A percentile compares a stretch with the other conserved stretches of the same genome.
Conservation (phyloP, 2,113 vertebrate species). For the Orientallactaga bullata region DNA sequence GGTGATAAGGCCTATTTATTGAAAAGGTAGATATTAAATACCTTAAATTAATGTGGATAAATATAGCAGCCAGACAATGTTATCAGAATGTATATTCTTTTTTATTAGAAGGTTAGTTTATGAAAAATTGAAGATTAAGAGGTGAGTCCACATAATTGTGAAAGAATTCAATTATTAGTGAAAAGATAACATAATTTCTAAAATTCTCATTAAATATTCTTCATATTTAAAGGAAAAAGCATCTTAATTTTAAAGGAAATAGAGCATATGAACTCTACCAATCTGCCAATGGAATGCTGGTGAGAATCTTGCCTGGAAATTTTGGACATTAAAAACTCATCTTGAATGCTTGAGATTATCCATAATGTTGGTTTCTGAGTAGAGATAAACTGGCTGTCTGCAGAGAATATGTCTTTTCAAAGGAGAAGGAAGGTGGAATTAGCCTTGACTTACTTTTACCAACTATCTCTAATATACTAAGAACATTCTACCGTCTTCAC, state of each 20-base stretch:
- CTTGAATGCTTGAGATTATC: background rate
- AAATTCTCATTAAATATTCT: background rate
- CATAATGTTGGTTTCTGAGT: background rate
- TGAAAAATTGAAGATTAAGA: slow-evolving; percentile 4
- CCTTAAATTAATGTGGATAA: background rate
- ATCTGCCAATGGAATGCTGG: background rate
- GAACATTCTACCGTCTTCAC: background rate
- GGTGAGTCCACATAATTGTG: background rate
- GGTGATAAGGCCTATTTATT: background rate
- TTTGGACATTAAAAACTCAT: background rate
- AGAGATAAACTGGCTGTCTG: background rate
- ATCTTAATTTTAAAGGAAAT: background rate
- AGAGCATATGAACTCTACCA: background rate
- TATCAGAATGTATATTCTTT: background rate
- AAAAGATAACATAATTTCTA: background rate
- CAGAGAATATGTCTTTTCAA: background rate
- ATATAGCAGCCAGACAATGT: background rate
- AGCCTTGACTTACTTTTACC: background rate
- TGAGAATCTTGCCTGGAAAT: background rate
- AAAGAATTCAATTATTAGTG: slow-evolving; percentile 28
- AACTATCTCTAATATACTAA: background rate
- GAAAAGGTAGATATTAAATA: background rate
- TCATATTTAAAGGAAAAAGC: slow-evolving; percentile 31
- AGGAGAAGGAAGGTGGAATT: background rate
- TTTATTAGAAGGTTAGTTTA: background rate